Evolutionary conservation across 2,797 vertebrate species (phyloP).

Genomic region (Silurus aristotelis): DNA sequence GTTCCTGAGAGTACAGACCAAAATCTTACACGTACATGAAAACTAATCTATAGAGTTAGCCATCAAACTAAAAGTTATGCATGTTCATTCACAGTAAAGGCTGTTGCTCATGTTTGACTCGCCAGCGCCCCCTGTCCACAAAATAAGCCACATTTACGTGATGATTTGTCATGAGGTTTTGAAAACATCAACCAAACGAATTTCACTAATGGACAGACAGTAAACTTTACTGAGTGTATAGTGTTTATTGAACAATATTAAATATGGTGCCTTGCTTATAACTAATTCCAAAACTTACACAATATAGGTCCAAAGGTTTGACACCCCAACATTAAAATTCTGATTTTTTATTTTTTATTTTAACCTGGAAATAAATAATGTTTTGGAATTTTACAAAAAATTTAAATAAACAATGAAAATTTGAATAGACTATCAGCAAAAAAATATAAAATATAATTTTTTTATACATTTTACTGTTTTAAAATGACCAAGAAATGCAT

Average conservation of each 20-base stretch:
- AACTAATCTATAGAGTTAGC: neutral
- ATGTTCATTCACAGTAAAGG: neutral
- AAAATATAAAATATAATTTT: too few species aligned
- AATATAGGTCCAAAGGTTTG: neutral
- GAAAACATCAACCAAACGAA: neutral
- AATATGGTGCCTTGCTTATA: neutral
- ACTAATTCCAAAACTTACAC: neutral
- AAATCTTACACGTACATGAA: neutral
- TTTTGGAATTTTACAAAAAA: neutral
- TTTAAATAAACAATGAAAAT: too few species aligned
- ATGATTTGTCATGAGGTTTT: neutral
- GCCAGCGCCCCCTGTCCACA: conserved; percentile 44
- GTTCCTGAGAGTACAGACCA: neutral
- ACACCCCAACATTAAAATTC: neutral
- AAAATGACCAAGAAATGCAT: neutral
- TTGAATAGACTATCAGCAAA: too few species aligned
- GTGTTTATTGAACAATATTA: conserved; percentile 23
- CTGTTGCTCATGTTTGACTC: neutral
- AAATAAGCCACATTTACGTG: neutral
- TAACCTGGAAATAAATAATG: neutral
- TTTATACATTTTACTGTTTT: neutral
- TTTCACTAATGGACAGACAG: neutral
- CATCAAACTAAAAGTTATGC: neutral
- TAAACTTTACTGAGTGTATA: neutral
- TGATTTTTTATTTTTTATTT: neutral